A percentile compares a stretch with the other conserved stretches of the same genome.
phyloP scores from a whole-genome alignment of 2,113 vertebrate genomes.

The Lasiurus borealis region DNA sequence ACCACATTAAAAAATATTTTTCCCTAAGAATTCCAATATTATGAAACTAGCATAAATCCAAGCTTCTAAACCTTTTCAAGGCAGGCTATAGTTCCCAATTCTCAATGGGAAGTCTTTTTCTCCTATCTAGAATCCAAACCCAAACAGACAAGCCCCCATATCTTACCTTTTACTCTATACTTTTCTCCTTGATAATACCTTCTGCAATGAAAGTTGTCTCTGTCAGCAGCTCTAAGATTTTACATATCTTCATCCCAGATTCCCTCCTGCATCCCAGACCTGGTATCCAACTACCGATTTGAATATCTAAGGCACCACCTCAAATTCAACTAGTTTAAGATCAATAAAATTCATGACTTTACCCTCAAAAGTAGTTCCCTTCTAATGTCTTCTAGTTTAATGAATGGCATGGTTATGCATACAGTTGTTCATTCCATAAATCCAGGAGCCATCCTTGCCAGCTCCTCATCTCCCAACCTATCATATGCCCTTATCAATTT shows the following conservation, averaged over 20 bases:
- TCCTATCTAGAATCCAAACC: neutral
- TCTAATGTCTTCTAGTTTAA: neutral
- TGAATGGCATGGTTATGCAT: neutral
- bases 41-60: neutral
- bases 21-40: slow-evolving; percentile 14
- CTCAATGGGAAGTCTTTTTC: neutral
- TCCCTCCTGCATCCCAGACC: neutral
- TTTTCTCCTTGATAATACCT: neutral
- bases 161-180: neutral
- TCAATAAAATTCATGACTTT: slow-evolving; percentile 7
- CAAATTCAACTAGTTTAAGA: slow-evolving; percentile 6
- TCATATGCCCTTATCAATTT: neutral
- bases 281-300: neutral
- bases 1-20: neutral
- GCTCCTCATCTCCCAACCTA: neutral
- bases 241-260: neutral
- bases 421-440: neutral
- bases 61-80: slow-evolving; percentile 7
- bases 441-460: neutral
- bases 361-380: neutral
- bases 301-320: neutral
- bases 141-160: neutral
- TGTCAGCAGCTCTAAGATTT: neutral
- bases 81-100: neutral
- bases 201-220: neutral